Percentiles rank a stretch among this genome's conserved stretches.
These are phyloP conservation scores for Cyanistes caeruleus DNA, from an alignment of 2,113 vertebrate genomes.

Conservation along the genomic window DNA sequence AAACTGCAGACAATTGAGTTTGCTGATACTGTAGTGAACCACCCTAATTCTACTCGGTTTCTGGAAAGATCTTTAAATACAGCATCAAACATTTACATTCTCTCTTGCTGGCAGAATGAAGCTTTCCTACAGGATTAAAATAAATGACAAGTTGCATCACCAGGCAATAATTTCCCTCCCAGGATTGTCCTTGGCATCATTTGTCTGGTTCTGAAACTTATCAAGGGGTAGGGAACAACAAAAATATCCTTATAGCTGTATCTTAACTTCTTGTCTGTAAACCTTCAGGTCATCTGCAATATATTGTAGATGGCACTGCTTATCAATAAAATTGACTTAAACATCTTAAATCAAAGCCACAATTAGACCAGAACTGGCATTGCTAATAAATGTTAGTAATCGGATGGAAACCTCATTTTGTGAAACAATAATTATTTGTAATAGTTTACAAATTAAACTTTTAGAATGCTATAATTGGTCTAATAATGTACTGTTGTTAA, in stretches of 20 bases:
- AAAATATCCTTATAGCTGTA: not conserved
- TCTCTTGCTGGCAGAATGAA: not conserved
- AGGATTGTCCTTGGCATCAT: not conserved
- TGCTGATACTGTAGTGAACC: not conserved
- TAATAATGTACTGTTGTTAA: conserved; percentile 52
- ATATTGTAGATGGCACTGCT: conserved; percentile 58
- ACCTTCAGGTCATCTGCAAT: conserved; percentile 59
- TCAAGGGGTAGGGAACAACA: not conserved
- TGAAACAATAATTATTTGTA: conserved; percentile 64
- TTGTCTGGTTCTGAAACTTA: not conserved
- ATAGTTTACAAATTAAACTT: conserved; percentile 56
- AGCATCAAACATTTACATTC: not conserved
- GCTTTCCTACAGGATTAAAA: not conserved
- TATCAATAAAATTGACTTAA: conserved; percentile 77
- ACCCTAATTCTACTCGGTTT: not conserved
- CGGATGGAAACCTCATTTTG: conserved; percentile 61
- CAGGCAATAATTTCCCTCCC: not conserved
- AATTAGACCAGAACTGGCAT: conserved; percentile 69
- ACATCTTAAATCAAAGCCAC: conserved; percentile 64
- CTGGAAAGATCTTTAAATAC: not conserved
- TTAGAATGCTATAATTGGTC: conserved; percentile 44
- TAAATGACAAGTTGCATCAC: not conserved
- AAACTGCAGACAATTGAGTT: not conserved
- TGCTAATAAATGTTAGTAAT: conserved; percentile 69
- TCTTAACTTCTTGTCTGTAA: conserved; percentile 34